Evolutionary conservation across 2,888 invertebrate species (phyloP).

Genomic region (Acanthosoma haemorrhoidale): DNA sequence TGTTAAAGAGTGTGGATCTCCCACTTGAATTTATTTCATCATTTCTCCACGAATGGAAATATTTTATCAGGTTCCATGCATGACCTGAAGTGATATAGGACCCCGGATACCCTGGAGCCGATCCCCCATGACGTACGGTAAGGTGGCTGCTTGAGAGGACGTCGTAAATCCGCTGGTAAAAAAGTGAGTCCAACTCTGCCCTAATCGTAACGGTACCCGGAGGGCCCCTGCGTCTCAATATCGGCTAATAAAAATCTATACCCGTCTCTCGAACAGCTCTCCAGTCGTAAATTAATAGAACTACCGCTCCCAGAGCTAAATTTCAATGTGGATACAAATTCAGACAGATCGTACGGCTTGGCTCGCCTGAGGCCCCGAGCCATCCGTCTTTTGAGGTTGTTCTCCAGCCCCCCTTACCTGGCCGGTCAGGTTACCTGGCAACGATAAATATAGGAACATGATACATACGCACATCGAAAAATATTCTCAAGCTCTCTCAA

Average conservation of each 20-base stretch:
- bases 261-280: background rate
- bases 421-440: background rate
- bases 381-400: background rate
- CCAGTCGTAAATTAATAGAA: constrained; percentile 18
- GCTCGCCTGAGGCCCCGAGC: background rate
- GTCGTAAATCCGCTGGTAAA: constrained; percentile 6
- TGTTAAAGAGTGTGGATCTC: too few relatives aligned
- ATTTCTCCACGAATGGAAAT: too few relatives aligned
- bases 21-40: too few relatives aligned
- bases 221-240: constrained; percentile 25
- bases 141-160: too few relatives aligned
- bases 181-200: background rate
- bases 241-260: constrained; percentile 27
- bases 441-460: background rate
- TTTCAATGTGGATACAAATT: constrained; percentile 17
- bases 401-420: background rate
- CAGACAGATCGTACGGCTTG: constrained; percentile 12
- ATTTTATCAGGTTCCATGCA: too few relatives aligned
- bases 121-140: background rate
- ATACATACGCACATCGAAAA: background rate
- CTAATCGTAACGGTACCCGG: constrained; percentile 21
- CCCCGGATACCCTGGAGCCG: background rate
- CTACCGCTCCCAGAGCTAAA: background rate
- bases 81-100: too few relatives aligned
- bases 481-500: too few relatives aligned